Percentiles rank a stretch among this genome's conserved stretches.
Conservation (phyloP, 2,113 vertebrate genomes). For the Ia io region DNA sequence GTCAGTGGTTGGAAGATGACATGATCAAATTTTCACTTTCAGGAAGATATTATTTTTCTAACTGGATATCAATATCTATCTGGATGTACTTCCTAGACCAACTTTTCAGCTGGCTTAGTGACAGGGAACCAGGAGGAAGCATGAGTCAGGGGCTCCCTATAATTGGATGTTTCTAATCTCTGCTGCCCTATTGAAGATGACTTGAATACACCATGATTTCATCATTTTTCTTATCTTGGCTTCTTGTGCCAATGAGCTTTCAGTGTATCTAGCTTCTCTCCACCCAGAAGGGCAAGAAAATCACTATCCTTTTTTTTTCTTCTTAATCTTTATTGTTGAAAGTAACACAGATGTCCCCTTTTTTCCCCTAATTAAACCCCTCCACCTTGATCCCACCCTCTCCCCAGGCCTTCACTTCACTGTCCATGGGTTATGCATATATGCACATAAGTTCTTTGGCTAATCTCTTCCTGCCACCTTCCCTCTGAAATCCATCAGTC, state of each 20-base stretch:
- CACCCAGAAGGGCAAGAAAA: slow-evolving; percentile 16
- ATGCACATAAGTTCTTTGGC: too few relatives aligned
- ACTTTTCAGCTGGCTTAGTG: neutral
- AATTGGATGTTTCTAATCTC: neutral
- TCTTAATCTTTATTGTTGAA: too few relatives aligned
- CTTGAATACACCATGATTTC: neutral
- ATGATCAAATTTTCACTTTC: slow-evolving; percentile 4
- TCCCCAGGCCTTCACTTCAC: too few relatives aligned
- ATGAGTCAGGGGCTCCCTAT: neutral
- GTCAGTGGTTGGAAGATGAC: neutral
- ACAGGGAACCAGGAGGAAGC: neutral
- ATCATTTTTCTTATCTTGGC: slow-evolving; percentile 39
- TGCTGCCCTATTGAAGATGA: neutral
- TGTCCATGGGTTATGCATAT: too few relatives aligned
- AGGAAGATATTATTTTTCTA: slow-evolving; percentile 15
- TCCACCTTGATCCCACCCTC: too few relatives aligned
- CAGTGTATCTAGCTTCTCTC: neutral
- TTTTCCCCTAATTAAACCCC: too few relatives aligned
- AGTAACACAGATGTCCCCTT: too few relatives aligned
- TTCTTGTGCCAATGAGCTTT: slow-evolving; percentile 42
- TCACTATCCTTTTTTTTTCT: neutral
- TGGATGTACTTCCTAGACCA: slow-evolving; percentile 3
- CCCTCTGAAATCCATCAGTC: too few relatives aligned
- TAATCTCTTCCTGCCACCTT: too few relatives aligned
- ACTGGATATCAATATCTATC: neutral